These are phyloP conservation scores for Babylonia areolata DNA, from an alignment of 1,140 invertebrate genomes.

Conservation along the genomic window DNA sequence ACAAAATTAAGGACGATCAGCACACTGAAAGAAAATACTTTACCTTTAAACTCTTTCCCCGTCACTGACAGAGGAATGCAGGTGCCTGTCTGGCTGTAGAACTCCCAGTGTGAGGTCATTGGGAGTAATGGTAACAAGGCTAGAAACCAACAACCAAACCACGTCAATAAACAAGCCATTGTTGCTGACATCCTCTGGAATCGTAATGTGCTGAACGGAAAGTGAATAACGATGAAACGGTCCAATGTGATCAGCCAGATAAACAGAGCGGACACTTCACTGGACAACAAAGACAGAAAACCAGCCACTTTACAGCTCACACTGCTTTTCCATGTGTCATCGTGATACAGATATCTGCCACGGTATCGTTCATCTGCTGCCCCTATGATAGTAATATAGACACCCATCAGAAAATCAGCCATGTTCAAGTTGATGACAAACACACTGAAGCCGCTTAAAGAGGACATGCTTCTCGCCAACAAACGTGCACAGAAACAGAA, in stretches of 20 bases:
- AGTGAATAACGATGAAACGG: neutral
- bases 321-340: neutral
- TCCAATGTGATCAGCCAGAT: slow-evolving; percentile 3
- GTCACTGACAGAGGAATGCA: neutral
- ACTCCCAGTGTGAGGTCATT: neutral
- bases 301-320: neutral
- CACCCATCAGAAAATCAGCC: neutral
- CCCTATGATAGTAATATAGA: neutral
- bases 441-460: neutral
- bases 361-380: neutral
- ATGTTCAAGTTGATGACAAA: neutral
- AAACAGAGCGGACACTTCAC: neutral
- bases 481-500: neutral
- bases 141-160: neutral
- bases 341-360: neutral
- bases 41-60: neutral
- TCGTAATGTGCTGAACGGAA: neutral
- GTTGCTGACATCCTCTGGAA: neutral
- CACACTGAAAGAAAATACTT: neutral
- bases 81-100: neutral
- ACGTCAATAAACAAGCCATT: neutral
- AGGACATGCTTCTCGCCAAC: neutral
- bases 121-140: neutral
- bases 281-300: neutral
- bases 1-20: neutral